phyloP scores from a whole-genome alignment of 2,113 vertebrate genomes.

The Marcusenius ussheri region DNA sequence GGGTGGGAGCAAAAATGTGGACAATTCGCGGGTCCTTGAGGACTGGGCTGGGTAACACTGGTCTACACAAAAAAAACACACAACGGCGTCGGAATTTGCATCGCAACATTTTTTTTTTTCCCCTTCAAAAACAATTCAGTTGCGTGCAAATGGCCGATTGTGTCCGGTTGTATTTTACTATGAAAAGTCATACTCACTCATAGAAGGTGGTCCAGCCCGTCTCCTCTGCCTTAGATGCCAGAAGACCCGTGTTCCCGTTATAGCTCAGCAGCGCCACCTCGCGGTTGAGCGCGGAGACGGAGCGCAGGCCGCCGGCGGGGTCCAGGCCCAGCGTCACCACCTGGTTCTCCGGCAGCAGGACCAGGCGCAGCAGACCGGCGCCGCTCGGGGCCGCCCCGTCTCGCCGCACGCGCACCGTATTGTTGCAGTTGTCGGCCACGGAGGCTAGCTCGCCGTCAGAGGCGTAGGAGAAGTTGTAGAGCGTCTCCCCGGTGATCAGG shows the following conservation, averaged over 20 bases:
- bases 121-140: background rate
- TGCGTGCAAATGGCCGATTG: background rate
- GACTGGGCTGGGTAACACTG: background rate
- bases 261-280: conserved; percentile 81
- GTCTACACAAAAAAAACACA: background rate
- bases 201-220: conserved; percentile 87
- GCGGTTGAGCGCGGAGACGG: conserved; percentile 72
- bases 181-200: conserved; percentile 64
- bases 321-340: conserved; percentile 74
- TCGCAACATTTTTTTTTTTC: background rate
- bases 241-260: conserved; percentile 70
- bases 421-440: conserved; percentile 72
- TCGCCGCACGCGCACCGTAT: conserved; percentile 73
- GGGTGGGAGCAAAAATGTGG: background rate
- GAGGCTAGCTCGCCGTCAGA: conserved; percentile 64
- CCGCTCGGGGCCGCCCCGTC: conserved; percentile 64
- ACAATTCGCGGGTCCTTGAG: background rate
- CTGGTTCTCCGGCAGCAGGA: conserved; percentile 82
- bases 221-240: conserved; percentile 80
- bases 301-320: conserved; percentile 69
- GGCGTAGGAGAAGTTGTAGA: conserved; percentile 82
- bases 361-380: conserved; percentile 66
- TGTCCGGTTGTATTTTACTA: background rate
- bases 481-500: conserved; percentile 74
- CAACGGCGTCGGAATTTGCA: background rate